These are phyloP conservation scores for Urechis unicinctus DNA, from an alignment of 2,888 invertebrate genomes.

Conservation along the genomic window DNA sequence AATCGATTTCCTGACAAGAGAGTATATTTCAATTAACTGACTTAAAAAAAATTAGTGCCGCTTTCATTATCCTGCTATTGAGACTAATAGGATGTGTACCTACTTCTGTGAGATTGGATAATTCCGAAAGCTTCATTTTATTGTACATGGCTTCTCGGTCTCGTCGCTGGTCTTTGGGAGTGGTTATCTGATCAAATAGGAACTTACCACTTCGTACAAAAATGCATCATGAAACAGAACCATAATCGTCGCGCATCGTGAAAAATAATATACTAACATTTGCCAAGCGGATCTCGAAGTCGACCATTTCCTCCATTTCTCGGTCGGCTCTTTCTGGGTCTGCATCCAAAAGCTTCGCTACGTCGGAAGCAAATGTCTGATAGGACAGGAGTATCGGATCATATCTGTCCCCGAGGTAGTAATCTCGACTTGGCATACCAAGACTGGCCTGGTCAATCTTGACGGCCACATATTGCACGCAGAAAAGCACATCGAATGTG, in stretches of 20 bases:
- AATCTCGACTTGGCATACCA: constrained; percentile 65
- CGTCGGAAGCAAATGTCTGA: constrained; percentile 81
- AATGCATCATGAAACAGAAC: too few species aligned
- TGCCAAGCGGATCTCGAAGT: constrained; percentile 82
- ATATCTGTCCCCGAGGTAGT: constrained; percentile 28
- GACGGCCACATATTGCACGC: too few species aligned
- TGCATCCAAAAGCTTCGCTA: constrained; percentile 77
- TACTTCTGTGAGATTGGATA: constrained; percentile 71
- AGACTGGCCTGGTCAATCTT: constrained; percentile 90
- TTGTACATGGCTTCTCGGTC: constrained; percentile 88
- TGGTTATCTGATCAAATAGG: constrained; percentile 71
- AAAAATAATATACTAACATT: constrained; percentile 82
- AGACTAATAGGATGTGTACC: too few species aligned
- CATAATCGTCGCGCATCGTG: too few species aligned
- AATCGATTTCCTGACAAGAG: constrained; percentile 64
- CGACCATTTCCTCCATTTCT: constrained; percentile 70
- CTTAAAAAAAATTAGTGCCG: too few species aligned
- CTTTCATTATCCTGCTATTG: too few species aligned
- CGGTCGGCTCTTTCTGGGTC: constrained; percentile 56
- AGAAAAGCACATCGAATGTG: constrained; percentile 47
- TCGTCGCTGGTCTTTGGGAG: constrained; percentile 68
- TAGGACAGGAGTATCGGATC: constrained; percentile 64
- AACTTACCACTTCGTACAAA: too few species aligned
- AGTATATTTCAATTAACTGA: too few species aligned
- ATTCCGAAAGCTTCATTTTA: constrained; percentile 69